These are phyloP conservation scores for Aeoliscus strigatus DNA, from an alignment of 2,797 vertebrate genomes.

Conservation along the genomic window DNA sequence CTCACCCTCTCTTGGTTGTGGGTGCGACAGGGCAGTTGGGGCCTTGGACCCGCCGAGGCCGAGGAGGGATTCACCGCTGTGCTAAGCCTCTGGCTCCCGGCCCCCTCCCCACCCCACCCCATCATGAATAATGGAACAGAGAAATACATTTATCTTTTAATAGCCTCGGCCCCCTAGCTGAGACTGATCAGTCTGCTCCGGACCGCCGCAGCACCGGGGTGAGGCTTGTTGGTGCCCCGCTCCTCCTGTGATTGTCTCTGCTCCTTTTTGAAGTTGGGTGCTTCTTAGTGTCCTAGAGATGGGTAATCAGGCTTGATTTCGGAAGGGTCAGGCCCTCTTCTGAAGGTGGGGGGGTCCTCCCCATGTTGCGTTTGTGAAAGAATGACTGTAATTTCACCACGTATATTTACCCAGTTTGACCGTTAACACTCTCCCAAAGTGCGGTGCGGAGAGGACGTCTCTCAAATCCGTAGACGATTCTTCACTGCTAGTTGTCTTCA, in stretches of 20 bases:
- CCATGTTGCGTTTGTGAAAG: constrained; percentile 48
- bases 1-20: constrained; percentile 50
- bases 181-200: constrained; percentile 64
- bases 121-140: constrained; percentile 82
- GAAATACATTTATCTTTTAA: constrained; percentile 85
- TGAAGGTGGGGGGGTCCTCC: constrained; percentile 56
- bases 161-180: constrained; percentile 67
- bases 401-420: constrained; percentile 12
- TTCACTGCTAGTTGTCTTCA: too few relatives aligned
- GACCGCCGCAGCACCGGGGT: constrained; percentile 50
- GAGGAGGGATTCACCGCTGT: constrained; percentile 67
- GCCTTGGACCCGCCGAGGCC: constrained; percentile 53
- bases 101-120: constrained; percentile 63
- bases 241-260: constrained; percentile 69
- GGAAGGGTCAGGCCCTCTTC: constrained; percentile 67
- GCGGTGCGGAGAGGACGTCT: too few relatives aligned
- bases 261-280: constrained; percentile 74
- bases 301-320: constrained; percentile 80
- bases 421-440: too few relatives aligned
- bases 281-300: constrained; percentile 82
- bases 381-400: constrained; percentile 48
- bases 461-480: too few relatives aligned
- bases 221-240: constrained; percentile 58
- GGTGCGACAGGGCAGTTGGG: constrained; percentile 52
- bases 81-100: constrained; percentile 69